These are phyloP conservation scores for Chironomus riparius DNA, from an alignment of 2,888 invertebrate genomes.

Conservation along the genomic window DNA sequence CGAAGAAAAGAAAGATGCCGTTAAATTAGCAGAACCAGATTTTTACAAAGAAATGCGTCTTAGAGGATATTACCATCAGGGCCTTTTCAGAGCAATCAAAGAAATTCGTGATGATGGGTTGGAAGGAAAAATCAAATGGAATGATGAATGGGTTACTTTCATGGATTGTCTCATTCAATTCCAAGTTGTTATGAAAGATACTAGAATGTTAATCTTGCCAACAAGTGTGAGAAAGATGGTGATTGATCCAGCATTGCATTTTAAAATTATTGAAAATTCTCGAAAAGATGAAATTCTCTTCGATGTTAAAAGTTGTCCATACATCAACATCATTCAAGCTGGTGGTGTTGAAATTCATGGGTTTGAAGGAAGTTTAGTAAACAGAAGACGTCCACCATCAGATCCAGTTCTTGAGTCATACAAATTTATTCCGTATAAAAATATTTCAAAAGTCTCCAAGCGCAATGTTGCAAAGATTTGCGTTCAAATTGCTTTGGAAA, in stretches of 20 bases:
- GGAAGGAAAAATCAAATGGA: conserved; percentile 44
- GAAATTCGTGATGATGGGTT: conserved; percentile 40
- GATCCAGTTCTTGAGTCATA: conserved; percentile 49
- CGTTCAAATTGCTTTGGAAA: conserved; percentile 59
- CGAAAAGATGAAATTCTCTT: background rate
- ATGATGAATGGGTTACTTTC: conserved; percentile 56
- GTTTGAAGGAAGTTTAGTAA: conserved; percentile 47
- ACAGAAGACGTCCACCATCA: conserved; percentile 43
- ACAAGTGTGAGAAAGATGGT: conserved; percentile 47
- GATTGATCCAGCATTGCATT: conserved; percentile 45
- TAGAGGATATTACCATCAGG: conserved; percentile 47
- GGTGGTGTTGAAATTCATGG: conserved; percentile 52
- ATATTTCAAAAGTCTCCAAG: background rate
- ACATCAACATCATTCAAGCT: conserved; percentile 41
- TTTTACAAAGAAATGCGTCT: conserved; percentile 45
- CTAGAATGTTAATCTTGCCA: conserved; percentile 47
- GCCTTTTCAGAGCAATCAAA: conserved; percentile 44
- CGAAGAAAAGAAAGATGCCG: background rate
- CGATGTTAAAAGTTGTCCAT: background rate
- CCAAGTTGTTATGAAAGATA: conserved; percentile 43
- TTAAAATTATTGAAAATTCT: conserved; percentile 29
- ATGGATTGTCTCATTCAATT: conserved; percentile 60
- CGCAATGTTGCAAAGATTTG: conserved; percentile 47
- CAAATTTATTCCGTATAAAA: conserved; percentile 45
- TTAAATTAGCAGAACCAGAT: conserved; percentile 33